Percentiles rank a stretch among this genome's conserved stretches.
These are phyloP conservation scores for Dermatemys mawii DNA, from an alignment of 2,113 vertebrate species.

Conservation along the genomic window DNA sequence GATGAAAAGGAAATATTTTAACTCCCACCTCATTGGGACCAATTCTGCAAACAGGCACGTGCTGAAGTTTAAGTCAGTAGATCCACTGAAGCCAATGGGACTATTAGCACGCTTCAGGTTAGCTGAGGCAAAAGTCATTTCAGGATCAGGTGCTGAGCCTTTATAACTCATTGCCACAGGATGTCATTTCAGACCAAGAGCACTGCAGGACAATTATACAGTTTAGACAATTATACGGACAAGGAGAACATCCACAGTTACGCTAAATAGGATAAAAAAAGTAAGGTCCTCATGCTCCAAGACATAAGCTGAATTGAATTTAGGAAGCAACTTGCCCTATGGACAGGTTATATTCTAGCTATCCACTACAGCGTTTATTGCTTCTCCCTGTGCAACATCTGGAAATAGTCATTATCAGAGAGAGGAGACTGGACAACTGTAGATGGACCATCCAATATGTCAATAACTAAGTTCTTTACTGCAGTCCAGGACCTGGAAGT, in stretches of 20 bases:
- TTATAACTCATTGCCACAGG: background rate
- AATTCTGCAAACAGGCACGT: background rate
- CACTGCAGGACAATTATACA: background rate
- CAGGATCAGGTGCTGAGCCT: too few species aligned
- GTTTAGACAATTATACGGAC: background rate
- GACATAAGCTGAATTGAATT: background rate
- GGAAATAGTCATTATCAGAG: background rate
- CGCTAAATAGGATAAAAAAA: background rate
- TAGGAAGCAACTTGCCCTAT: background rate
- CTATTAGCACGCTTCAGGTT: fast-evolving
- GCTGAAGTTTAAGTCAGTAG: background rate
- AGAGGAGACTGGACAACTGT: background rate
- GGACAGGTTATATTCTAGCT: background rate
- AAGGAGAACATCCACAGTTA: background rate
- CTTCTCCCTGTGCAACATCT: background rate
- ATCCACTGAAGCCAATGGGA: background rate
- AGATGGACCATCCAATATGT: background rate
- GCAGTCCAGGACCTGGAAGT: background rate
- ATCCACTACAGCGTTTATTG: slow-evolving; percentile 10
- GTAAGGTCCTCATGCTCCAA: background rate
- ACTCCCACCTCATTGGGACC: background rate
- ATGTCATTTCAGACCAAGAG: background rate
- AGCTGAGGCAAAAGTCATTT: background rate
- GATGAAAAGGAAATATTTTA: too few species aligned
- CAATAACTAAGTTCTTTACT: background rate